phyloP scores from a whole-genome alignment of 2,797 vertebrate species.

The Phoebastria nigripes region DNA sequence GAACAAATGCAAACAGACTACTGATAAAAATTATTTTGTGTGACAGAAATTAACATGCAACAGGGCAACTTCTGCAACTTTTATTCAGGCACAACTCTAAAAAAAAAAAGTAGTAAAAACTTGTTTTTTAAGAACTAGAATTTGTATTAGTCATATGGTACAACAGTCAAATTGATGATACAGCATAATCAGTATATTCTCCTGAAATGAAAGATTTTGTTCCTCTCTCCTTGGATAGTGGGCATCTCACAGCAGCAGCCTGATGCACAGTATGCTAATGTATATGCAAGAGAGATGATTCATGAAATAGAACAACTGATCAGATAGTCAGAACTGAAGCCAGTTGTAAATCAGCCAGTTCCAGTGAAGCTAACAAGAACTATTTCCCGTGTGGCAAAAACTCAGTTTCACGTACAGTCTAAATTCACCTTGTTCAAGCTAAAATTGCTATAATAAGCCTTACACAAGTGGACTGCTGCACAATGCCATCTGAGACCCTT shows the following conservation, averaged over 20 bases:
- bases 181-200: background rate
- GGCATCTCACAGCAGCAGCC: background rate
- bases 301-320: background rate
- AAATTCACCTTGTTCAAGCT: background rate
- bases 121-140: background rate
- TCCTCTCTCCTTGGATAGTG: background rate
- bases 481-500: background rate
- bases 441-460: background rate
- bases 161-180: background rate
- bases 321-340: background rate
- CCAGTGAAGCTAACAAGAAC: background rate
- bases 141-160: background rate
- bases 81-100: background rate
- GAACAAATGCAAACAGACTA: background rate
- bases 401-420: background rate
- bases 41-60: background rate
- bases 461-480: background rate
- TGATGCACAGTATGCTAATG: rapidly evolving
- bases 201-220: background rate
- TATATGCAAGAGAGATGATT: background rate
- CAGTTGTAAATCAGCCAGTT: background rate
- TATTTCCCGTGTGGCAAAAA: background rate
- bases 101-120: background rate
- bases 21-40: background rate
- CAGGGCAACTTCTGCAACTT: background rate